Conservation (phyloP, 2,888 invertebrate species). For the Athalia cordata region DNA sequence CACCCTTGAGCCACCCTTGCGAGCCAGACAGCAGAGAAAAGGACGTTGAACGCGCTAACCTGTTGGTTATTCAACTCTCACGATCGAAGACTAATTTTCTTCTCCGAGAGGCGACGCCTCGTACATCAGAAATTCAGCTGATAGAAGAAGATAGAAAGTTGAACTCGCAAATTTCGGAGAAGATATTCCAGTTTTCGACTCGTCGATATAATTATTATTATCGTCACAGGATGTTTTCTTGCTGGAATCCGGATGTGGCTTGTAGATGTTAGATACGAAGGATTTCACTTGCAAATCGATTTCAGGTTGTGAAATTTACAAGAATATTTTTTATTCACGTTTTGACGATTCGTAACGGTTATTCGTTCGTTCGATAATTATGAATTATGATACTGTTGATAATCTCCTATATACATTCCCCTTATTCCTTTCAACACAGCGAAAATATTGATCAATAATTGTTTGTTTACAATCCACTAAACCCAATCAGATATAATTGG, state of each 20-base stretch:
- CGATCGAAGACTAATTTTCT: slow-evolving; percentile 10
- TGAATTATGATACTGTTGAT: background rate
- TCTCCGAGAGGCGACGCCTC: background rate
- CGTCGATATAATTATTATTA: too few species aligned
- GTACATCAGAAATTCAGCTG: background rate
- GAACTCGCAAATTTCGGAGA: too few species aligned
- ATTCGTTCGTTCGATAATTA: too few species aligned
- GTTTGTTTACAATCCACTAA: slow-evolving; percentile 34
- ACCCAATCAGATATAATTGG: slow-evolving; percentile 14
- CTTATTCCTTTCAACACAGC: too few species aligned
- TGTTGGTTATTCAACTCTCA: slow-evolving; percentile 39
- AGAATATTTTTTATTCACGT: too few species aligned
- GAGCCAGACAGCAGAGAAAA: slow-evolving; percentile 27
- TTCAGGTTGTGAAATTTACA: too few species aligned
- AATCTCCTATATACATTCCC: background rate
- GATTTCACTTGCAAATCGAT: too few species aligned
- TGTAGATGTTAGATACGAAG: too few species aligned
- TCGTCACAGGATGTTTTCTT: too few species aligned
- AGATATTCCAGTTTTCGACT: too few species aligned
- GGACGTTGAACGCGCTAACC: slow-evolving; percentile 31
- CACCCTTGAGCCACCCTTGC: slow-evolving; percentile 36
- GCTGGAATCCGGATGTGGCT: too few species aligned
- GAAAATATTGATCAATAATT: slow-evolving; percentile 14
- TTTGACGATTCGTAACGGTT: too few species aligned
- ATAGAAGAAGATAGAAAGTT: background rate